Conservation (phyloP, 2,113 vertebrate genomes). For the Chionis minor region DNA sequence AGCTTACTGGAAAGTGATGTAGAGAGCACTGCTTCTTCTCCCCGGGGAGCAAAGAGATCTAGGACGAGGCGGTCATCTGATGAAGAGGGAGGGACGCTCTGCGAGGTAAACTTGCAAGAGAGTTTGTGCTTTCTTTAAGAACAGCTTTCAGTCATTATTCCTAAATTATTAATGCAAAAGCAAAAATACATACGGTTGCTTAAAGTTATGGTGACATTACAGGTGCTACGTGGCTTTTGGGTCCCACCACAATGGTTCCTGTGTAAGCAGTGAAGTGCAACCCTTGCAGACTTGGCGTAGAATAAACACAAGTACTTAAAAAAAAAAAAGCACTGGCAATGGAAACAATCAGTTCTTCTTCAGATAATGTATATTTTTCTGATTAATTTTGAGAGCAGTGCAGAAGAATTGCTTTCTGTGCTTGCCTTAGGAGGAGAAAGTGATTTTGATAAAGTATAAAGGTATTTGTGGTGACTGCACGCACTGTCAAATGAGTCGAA, state of each 20-base stretch:
- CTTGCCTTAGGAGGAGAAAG: neutral
- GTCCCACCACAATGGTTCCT: fast-evolving
- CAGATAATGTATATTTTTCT: neutral
- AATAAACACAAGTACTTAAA: neutral
- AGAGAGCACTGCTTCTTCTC: slow-evolving; percentile 89
- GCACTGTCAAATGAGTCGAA: neutral
- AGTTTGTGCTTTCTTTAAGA: neutral
- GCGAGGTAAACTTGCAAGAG: slow-evolving; percentile 57
- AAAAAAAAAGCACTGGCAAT: neutral
- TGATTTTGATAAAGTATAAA: neutral
- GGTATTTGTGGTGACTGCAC: neutral
- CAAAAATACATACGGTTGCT: fast-evolving
- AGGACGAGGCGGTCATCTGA: slow-evolving; percentile 60
- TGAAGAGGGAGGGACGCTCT: slow-evolving; percentile 68
- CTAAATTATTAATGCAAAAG: neutral
- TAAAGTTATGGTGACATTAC: fast-evolving
- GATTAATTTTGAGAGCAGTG: neutral
- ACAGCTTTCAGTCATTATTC: neutral
- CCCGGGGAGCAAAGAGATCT: slow-evolving; percentile 68
- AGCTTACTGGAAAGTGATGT: slow-evolving; percentile 91
- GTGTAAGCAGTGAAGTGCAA: neutral
- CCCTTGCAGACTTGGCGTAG: neutral
- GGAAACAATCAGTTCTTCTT: neutral
- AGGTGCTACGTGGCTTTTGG: neutral
- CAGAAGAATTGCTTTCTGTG: neutral